Evolutionary conservation across 2,888 invertebrate species (phyloP), one percentile per base, ranked within the genome.

Genomic region (Agrotis puta): DNA sequence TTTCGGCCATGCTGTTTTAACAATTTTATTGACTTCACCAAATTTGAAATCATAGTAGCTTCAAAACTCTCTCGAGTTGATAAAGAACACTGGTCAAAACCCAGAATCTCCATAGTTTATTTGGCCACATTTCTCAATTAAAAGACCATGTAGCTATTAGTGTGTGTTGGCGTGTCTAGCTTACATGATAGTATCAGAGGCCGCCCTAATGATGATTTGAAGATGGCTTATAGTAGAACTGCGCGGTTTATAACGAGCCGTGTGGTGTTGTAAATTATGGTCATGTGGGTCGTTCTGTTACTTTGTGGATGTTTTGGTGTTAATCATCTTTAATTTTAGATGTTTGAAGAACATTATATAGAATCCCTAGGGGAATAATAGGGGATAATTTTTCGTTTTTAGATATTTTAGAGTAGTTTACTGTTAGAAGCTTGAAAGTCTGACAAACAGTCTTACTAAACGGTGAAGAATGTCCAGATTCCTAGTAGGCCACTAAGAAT

Each of bases 151-250:
- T 53, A 56, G 64, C 39, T 43, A 27, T 48, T 53, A 43, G 18
- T 58, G 56, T 63, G n/a, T n/a, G 47, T 47, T 82, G 59, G 74
- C 82, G 82, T 82, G 84, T 77, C 81, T 57, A 4, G 70, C 48
- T 18, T 71, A 62, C 70, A 74, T 79, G 64, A 70, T 70, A 58
- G 56, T 69, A 66, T 71, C 58, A 24, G 47, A 59, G 64, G 57
- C 24, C 50, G 0, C 68, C 50, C 68, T 82, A 82, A 82, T 77
- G 82, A 84, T 84, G 74, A 82, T 82, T 82, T 84, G 84, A 67
- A 81, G 79, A 78, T 67, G 73, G 69, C 75, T 77, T 48, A 64
- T 64, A 51, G 39, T 61, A 27, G 53, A 53, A 74, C 53, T 67
- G 64, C 22, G 43, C 20, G 11, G 59, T 67, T 71, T 79, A 79